phyloP scores from a whole-genome alignment of 2,888 invertebrate species.

The Lepetodrilus schrolli region DNA sequence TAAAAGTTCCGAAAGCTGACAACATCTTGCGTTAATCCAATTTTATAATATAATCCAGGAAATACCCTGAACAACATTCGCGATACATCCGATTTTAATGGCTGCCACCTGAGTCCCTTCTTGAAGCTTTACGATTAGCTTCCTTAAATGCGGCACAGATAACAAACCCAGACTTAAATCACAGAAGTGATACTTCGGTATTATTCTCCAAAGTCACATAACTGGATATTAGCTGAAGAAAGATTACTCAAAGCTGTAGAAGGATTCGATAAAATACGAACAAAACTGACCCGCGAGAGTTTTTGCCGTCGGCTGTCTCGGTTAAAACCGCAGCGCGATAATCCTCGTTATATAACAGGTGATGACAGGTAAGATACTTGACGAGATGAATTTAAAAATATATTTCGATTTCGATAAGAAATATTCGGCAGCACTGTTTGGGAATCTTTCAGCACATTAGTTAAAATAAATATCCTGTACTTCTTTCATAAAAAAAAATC shows the following conservation, averaged over 20 bases:
- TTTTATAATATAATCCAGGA: constrained; percentile 14
- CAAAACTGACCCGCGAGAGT: no score
- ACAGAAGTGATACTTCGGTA: neutral
- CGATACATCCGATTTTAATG: neutral
- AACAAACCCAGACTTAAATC: neutral
- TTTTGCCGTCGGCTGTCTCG: neutral
- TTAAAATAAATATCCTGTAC: no score
- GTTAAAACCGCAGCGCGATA: neutral
- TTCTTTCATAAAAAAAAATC: no score
- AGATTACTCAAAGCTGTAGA: neutral
- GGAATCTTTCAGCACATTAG: no score
- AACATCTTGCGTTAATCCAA: neutral
- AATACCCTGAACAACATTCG: neutral
- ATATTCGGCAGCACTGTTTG: no score
- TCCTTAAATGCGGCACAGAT: no score
- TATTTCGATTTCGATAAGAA: no score
- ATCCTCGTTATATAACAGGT: no score
- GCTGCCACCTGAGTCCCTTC: neutral
- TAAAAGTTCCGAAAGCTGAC: constrained; percentile 17
- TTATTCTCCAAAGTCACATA: neutral
- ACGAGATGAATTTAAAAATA: no score
- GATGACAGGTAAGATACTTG: constrained; percentile 8
- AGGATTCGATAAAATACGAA: no score
- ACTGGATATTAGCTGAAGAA: constrained; percentile 13
- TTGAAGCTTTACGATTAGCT: no score